A percentile compares a stretch with the other conserved stretches of the same genome.
These are phyloP conservation scores for Habrosyne pyritoides DNA, from an alignment of 2,888 invertebrate species.

Conservation along the genomic window DNA sequence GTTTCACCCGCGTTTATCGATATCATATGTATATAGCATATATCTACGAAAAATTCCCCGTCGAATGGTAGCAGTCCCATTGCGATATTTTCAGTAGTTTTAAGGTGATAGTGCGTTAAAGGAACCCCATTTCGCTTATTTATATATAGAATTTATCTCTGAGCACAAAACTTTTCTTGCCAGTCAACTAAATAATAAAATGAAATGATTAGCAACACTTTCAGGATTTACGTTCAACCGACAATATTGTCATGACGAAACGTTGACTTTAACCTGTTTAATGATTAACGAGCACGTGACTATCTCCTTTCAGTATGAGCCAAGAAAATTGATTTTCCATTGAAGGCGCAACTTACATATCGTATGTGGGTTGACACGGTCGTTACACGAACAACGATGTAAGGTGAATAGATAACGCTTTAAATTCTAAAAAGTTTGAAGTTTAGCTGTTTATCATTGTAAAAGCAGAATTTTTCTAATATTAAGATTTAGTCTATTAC, in stretches of 20 bases:
- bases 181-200: too few species aligned
- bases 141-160: too few species aligned
- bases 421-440: background rate
- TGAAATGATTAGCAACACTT: background rate
- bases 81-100: too few species aligned
- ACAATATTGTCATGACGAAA: constrained; percentile 4
- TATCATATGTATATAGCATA: too few species aligned
- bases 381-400: background rate
- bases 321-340: constrained; percentile 36
- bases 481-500: too few species aligned
- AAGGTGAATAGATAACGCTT: background rate
- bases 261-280: constrained; percentile 2
- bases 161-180: background rate
- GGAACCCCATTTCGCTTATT: too few species aligned
- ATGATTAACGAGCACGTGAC: constrained; percentile 5
- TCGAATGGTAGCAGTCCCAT: too few species aligned
- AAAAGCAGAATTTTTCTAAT: too few species aligned
- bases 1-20: too few species aligned
- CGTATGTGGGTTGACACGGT: background rate
- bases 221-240: background rate
- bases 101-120: too few species aligned
- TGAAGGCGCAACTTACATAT: constrained; percentile 10
- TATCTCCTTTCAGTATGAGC: constrained; percentile 4
- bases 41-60: too few species aligned
- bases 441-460: background rate